These are phyloP conservation scores for Meda fulgida DNA, from an alignment of 2,797 vertebrate genomes.

Conservation along the genomic window DNA sequence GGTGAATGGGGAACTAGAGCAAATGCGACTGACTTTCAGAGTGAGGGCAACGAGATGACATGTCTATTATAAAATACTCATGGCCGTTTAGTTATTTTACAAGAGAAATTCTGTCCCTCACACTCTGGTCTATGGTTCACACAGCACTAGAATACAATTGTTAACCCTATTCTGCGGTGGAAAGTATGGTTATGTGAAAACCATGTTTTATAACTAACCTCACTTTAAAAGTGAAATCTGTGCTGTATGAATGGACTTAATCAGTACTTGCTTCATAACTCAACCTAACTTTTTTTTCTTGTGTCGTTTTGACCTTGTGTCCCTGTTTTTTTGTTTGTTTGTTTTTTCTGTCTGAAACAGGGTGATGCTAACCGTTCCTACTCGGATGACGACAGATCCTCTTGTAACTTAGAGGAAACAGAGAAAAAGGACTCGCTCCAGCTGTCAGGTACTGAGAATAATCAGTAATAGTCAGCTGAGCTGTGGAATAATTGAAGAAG, in stretches of 20 bases:
- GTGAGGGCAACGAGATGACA: slow-evolving; percentile 37
- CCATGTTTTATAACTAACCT: background rate
- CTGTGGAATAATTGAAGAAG: background rate
- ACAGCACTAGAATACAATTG: background rate
- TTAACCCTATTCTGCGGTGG: background rate
- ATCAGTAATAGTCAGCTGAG: too few species aligned
- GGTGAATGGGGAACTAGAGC: slow-evolving; percentile 50
- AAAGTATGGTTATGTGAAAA: background rate
- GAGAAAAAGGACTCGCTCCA: slow-evolving; percentile 89
- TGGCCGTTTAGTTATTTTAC: slow-evolving; percentile 31
- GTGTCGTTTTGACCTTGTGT: slow-evolving; percentile 10
- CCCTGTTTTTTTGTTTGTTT: slow-evolving; percentile 16
- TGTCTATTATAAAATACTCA: slow-evolving; percentile 26
- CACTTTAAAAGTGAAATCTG: background rate
- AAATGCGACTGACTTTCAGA: slow-evolving; percentile 32
- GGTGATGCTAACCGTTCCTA: slow-evolving; percentile 96
- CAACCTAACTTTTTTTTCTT: slow-evolving; percentile 18
- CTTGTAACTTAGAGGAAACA: slow-evolving; percentile 89
- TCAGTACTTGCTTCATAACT: background rate
- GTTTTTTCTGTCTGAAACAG: slow-evolving; percentile 68
- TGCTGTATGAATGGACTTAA: background rate
- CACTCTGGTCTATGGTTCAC: background rate
- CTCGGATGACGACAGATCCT: slow-evolving; percentile 94
- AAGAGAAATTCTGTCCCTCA: slow-evolving; percentile 4
- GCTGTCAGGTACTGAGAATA: slow-evolving; percentile 86